phyloP scores from a whole-genome alignment of 2,113 vertebrate genomes.

The Callipepla squamata region DNA sequence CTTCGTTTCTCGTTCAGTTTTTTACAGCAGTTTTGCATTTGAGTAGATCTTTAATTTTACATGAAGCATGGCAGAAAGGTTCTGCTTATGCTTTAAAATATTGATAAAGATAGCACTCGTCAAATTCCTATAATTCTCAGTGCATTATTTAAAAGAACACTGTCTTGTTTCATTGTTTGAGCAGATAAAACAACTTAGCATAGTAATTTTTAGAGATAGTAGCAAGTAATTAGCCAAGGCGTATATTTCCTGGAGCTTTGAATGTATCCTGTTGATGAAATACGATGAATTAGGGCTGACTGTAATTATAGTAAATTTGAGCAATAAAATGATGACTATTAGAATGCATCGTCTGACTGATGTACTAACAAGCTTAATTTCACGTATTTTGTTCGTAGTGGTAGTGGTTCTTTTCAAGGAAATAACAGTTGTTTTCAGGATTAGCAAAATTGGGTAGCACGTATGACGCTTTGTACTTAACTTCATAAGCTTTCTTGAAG shows the following conservation, averaged over 20 bases:
- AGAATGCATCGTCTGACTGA: not conserved
- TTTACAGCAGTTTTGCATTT: conserved; percentile 31
- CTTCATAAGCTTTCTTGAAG: not conserved
- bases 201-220: not conserved
- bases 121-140: not conserved
- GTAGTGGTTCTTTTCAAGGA: not conserved
- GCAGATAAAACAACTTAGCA: not conserved
- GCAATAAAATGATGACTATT: conserved; percentile 15
- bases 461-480: not conserved
- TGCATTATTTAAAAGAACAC: not conserved
- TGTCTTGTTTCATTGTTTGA: not conserved
- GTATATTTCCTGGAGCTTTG: not conserved
- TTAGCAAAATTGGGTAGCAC: not conserved
- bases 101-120: not conserved
- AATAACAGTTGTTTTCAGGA: not conserved
- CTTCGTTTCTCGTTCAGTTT: not conserved
- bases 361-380: not conserved
- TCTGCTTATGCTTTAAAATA: conserved; percentile 41
- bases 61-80: conserved; percentile 18
- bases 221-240: conserved; percentile 7
- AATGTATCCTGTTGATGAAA: not conserved
- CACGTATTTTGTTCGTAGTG: not conserved
- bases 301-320: conserved; percentile 33
- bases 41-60: conserved; percentile 37
- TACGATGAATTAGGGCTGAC: conserved; percentile 26